These are phyloP conservation scores for Maniola hyperantus DNA, from an alignment of 2,888 invertebrate species.

Conservation along the genomic window DNA sequence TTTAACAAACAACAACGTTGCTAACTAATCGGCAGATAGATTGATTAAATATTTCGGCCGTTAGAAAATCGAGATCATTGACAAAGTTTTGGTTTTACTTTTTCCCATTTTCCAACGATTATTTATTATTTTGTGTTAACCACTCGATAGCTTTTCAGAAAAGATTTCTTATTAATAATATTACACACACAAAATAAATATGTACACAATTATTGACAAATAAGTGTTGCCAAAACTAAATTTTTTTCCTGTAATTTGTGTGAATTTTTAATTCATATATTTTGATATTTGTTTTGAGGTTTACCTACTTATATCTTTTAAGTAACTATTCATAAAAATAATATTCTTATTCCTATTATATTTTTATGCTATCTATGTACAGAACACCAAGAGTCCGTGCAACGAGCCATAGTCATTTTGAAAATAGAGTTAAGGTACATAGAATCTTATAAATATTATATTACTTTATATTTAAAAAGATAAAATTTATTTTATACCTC, in stretches of 20 bases:
- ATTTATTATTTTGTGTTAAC: background rate
- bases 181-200: background rate
- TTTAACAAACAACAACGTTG: no score
- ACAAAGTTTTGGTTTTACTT: no score
- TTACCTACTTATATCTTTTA: background rate
- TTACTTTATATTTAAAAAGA: background rate
- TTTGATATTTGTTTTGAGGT: background rate
- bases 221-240: background rate
- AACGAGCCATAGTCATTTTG: constrained; percentile 36
- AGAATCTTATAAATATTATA: constrained; percentile 12
- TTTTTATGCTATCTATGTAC: constrained; percentile 32
- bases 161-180: background rate
- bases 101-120: no score
- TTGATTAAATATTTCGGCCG: no score
- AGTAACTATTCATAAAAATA: constrained; percentile 16
- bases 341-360: constrained; percentile 15
- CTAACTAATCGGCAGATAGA: no score
- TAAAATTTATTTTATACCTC: background rate
- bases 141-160: background rate
- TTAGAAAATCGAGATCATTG: no score
- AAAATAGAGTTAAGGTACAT: constrained; percentile 6
- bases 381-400: constrained; percentile 35
- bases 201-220: background rate
- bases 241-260: background rate
- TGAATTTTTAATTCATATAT: background rate